phyloP scores from a whole-genome alignment of 2,888 invertebrate genomes.

The Phyto melanocephala region DNA sequence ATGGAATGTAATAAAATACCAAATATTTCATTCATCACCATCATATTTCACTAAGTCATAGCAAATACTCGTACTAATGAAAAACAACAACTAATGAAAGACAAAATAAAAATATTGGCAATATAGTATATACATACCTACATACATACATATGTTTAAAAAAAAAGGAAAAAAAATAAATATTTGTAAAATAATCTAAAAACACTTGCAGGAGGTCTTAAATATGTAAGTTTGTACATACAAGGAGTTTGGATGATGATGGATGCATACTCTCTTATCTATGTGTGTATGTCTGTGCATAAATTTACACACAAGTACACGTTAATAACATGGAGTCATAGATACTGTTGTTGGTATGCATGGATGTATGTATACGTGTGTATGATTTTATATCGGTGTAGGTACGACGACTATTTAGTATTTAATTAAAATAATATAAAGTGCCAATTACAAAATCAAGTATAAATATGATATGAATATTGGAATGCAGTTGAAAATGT shows the following conservation, averaged over 20 bases:
- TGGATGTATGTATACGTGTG: too few species aligned
- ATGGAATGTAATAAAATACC: constrained; percentile 52
- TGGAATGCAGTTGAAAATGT: constrained; percentile 64
- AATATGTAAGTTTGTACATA: too few species aligned
- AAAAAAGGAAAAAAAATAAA: constrained; percentile 1
- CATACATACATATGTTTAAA: too few species aligned
- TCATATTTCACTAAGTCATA: constrained; percentile 32
- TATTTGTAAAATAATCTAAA: constrained; percentile 37
- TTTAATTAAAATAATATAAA: constrained; percentile 65
- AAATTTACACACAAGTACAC: background rate
- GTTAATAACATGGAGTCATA: too few species aligned
- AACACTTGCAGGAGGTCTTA: constrained; percentile 62
- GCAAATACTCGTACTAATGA: background rate
- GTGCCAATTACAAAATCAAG: constrained; percentile 64
- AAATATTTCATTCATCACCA: constrained; percentile 54
- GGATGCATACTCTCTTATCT: constrained; percentile 6
- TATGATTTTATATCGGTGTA: too few species aligned
- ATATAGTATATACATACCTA: too few species aligned
- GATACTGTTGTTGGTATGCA: too few species aligned
- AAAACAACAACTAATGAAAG: constrained; percentile 7
- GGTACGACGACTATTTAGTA: constrained; percentile 26
- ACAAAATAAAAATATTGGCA: background rate
- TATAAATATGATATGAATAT: constrained; percentile 64
- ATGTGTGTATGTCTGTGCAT: too few species aligned
- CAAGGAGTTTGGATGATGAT: constrained; percentile 22